Percentiles rank a stretch among this genome's conserved stretches.
Evolutionary conservation across 2,797 vertebrate genomes (phyloP).

Genomic region (Otolemur crassicaudatus): DNA sequence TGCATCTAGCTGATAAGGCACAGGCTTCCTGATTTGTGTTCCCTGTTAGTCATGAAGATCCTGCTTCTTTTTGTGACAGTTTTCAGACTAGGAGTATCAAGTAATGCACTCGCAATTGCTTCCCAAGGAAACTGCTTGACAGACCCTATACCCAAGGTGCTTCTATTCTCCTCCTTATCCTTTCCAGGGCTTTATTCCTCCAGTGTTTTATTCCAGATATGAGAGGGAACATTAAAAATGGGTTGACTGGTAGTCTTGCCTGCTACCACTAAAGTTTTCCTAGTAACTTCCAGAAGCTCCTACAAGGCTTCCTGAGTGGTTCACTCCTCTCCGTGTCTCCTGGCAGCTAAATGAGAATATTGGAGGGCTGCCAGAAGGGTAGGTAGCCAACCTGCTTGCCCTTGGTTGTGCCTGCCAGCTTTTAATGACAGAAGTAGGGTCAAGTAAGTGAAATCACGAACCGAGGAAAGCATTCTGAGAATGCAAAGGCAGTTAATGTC

Average conservation of each 20-base stretch:
- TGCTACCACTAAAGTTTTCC: constrained; percentile 54
- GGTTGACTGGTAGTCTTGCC: neutral
- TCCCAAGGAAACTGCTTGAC: constrained; percentile 6
- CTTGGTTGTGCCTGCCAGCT: constrained; percentile 80
- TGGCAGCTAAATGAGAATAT: constrained; percentile 82
- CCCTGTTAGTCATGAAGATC: neutral
- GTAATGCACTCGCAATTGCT: constrained; percentile 5
- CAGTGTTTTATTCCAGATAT: neutral
- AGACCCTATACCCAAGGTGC: neutral
- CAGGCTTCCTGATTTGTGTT: neutral
- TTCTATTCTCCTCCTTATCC: neutral
- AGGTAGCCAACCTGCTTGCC: constrained; percentile 82
- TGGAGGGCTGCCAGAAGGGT: constrained; percentile 80
- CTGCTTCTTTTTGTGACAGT: neutral
- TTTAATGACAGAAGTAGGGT: constrained; percentile 82
- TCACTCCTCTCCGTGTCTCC: constrained; percentile 71
- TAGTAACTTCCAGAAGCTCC: constrained; percentile 67
- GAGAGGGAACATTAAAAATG: neutral
- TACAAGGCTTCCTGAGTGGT: constrained; percentile 53
- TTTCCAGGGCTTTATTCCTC: constrained; percentile 21
- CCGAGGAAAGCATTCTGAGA: constrained; percentile 73
- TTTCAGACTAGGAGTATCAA: constrained; percentile 38
- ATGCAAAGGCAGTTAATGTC: constrained; percentile 80
- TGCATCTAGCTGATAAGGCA: neutral
- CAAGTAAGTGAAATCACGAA: constrained; percentile 80